Conservation (phyloP, 2,888 invertebrate species). For the Acanthosoma haemorrhoidale region DNA sequence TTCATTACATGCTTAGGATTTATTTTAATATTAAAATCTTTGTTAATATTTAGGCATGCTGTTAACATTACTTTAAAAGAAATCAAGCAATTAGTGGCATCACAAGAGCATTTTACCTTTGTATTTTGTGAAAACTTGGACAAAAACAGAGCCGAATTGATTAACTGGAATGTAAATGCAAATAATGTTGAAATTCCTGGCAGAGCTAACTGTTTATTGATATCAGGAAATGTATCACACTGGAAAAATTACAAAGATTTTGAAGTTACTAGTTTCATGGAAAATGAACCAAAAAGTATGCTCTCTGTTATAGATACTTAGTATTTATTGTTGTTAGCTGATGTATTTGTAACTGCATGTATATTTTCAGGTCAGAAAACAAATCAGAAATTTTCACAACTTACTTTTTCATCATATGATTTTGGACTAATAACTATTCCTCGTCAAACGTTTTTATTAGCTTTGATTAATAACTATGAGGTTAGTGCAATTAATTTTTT, state of each 20-base stretch:
- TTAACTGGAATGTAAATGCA: neutral
- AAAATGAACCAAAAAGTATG: slow-evolving; percentile 46
- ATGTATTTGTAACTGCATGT: neutral
- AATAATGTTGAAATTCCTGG: slow-evolving; percentile 31
- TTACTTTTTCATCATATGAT: slow-evolving; percentile 40
- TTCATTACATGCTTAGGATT: too few species aligned
- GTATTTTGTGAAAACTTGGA: slow-evolving; percentile 31
- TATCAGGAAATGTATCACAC: slow-evolving; percentile 58
- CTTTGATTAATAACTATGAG: slow-evolving; percentile 54
- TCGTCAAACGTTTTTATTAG: slow-evolving; percentile 58
- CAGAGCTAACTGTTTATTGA: slow-evolving; percentile 51
- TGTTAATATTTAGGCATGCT: slow-evolving; percentile 47
- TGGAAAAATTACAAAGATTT: slow-evolving; percentile 54
- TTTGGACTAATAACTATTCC: slow-evolving; percentile 52
- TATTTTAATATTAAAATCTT: too few species aligned
- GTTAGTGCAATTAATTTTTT: too few species aligned
- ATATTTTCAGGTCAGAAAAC: slow-evolving; percentile 49
- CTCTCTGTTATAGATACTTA: neutral
- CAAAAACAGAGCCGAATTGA: slow-evolving; percentile 13
- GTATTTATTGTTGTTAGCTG: slow-evolving; percentile 3
- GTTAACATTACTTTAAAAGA: slow-evolving; percentile 48
- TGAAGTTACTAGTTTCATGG: slow-evolving; percentile 42
- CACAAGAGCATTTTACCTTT: slow-evolving; percentile 34
- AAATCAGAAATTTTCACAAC: slow-evolving; percentile 47
- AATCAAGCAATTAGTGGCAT: slow-evolving; percentile 38